Conservation (phyloP, 2,888 invertebrate genomes). For the Aphodius granarius region DNA sequence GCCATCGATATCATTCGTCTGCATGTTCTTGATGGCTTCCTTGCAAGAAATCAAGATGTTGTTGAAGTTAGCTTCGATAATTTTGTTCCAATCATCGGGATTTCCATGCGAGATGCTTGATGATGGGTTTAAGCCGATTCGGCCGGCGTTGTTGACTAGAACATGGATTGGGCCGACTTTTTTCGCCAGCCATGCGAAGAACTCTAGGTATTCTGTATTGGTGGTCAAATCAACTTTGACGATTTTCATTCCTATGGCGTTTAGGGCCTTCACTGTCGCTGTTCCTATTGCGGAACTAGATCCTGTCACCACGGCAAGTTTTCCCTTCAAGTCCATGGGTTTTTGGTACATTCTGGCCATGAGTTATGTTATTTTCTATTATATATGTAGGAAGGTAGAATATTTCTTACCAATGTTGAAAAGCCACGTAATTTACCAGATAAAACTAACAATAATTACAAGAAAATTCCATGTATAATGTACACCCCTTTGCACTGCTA, state of each 20-base stretch:
- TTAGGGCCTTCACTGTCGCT: not conserved
- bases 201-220: constrained; percentile 33
- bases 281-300: not conserved
- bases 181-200: constrained; percentile 32
- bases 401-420: too few species aligned
- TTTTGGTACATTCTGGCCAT: too few species aligned
- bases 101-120: constrained; percentile 32
- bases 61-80: constrained; percentile 32
- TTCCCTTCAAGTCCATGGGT: not conserved
- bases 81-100: constrained; percentile 29
- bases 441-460: too few species aligned
- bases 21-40: constrained; percentile 35
- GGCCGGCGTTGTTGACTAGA: constrained; percentile 37
- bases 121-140: constrained; percentile 10
- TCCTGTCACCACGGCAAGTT: not conserved
- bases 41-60: constrained; percentile 29
- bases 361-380: too few species aligned
- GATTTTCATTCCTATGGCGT: not conserved
- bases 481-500: too few species aligned
- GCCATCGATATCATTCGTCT: constrained; percentile 31
- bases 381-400: too few species aligned
- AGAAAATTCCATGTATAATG: too few species aligned
- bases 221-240: constrained; percentile 31
- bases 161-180: constrained; percentile 36
- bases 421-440: too few species aligned